Base-by-base conservation (phyloP, 2,888 invertebrate genomes). In the Coenonympha arcania region DNA sequence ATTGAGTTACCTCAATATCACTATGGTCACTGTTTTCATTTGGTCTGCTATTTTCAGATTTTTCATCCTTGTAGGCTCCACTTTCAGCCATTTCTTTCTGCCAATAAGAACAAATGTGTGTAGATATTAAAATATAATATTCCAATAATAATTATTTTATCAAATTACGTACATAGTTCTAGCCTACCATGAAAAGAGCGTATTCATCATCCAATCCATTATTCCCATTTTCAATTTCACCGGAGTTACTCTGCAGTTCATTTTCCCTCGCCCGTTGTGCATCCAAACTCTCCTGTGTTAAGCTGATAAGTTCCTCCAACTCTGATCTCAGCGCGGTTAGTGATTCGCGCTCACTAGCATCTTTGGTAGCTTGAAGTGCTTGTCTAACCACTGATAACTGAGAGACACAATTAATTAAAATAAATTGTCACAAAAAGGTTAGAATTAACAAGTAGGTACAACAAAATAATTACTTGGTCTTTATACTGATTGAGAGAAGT, bases 111-210 rank as follows among this genome's bases (percentile, higher is more conserved):
- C 43, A 49, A 56, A 43, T 18, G 47, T 13, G 8, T 11, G n/a
- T n/a, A n/a, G n/a, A n/a, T n/a, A n/a, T n/a, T n/a, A n/a, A n/a
- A n/a, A n/a, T n/a, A n/a, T n/a, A n/a, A n/a, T n/a, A n/a, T n/a
- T n/a, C n/a, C n/a, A n/a, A n/a, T n/a, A n/a, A n/a, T n/a, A n/a
- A n/a, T n/a, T n/a, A n/a, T n/a, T n/a, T n/a, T n/a, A n/a, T n/a
- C n/a, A n/a, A n/a, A n/a, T n/a, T n/a, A n/a, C n/a, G n/a, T n/a
- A n/a, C n/a, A n/a, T n/a, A n/a, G n/a, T n/a, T n/a, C n/a, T n/a
- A n/a, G 30, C 40, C 67, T 79, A 90, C 91, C 90, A 91, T 90
- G 67, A 92, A 92, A 56, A 90, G 74, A 39, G 89, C 89, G 84
- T 91, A 92, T 78, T 92, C 92, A 66, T 79, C 74, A 67, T 85